phyloP scores from a whole-genome alignment of 1,140 invertebrate species.

The Drosophila mauritiana region DNA sequence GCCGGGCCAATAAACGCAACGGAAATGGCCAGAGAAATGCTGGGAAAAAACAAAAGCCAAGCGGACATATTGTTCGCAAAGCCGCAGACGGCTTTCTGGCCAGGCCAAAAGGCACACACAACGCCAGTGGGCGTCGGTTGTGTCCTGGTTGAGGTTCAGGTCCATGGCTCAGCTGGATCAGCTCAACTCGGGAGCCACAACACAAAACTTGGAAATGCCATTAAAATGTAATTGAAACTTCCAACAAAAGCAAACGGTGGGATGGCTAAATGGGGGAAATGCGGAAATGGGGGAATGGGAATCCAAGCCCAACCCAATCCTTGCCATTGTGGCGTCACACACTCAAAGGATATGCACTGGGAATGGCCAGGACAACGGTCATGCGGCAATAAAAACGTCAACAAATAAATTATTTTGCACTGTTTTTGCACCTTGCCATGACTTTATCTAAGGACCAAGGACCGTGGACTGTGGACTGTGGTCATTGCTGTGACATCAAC shows the following conservation, averaged over 20 bases:
- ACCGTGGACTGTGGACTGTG: background rate
- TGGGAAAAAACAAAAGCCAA: conserved; percentile 70
- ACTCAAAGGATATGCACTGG: conserved; percentile 52
- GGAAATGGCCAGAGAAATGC: conserved; percentile 17
- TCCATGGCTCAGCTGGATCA: conserved; percentile 37
- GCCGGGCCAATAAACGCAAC: conserved; percentile 45
- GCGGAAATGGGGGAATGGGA: conserved; percentile 1
- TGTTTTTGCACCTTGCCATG: conserved; percentile 69
- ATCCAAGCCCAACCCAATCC: conserved; percentile 40
- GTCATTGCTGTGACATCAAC: conserved; percentile 54
- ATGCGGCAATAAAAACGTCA: conserved; percentile 72
- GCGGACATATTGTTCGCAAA: conserved; percentile 73
- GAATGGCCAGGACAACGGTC: conserved; percentile 38
- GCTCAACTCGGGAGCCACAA: conserved; percentile 43
- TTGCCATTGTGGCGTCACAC: conserved; percentile 31
- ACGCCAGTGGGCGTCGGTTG: conserved; percentile 1
- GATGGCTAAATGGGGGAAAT: background rate
- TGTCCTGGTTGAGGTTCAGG: conserved; percentile 1
- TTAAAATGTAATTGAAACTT: conserved; percentile 84
- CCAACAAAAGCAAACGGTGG: conserved; percentile 61
- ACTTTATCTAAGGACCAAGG: conserved; percentile 11
- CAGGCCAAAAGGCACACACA: conserved; percentile 49
- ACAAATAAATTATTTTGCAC: conserved; percentile 66
- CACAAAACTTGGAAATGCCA: conserved; percentile 77
- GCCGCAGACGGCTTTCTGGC: conserved; percentile 43